Evolutionary conservation across 1,140 invertebrate species (phyloP).

Genomic region (Steinernema khuongi): DNA sequence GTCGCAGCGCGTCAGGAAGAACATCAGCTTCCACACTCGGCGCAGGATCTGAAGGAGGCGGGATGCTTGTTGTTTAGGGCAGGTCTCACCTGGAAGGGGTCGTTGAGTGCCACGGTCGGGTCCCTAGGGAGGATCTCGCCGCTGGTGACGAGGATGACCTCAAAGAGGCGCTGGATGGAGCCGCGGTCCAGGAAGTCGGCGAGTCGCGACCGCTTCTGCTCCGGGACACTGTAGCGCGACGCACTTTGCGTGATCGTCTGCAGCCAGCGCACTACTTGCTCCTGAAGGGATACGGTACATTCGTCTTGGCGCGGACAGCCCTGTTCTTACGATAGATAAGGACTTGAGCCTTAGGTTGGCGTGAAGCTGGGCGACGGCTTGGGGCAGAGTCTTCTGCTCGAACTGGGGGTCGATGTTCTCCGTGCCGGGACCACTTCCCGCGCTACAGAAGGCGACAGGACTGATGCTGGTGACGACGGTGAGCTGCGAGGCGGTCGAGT

Average conservation of each 20-base stretch:
- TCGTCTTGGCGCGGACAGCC: too few species aligned
- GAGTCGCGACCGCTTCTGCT: not conserved
- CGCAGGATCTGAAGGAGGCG: not conserved
- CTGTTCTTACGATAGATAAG: too few species aligned
- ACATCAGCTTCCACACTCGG: not conserved
- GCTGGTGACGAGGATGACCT: not conserved
- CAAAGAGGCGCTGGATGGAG: not conserved
- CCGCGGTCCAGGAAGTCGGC: not conserved
- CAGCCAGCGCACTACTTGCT: not conserved
- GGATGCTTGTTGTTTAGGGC: not conserved
- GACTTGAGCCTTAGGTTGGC: not conserved
- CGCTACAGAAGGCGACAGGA: not conserved
- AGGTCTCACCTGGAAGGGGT: constrained; percentile 3
- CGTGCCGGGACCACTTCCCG: not conserved
- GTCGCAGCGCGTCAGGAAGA: not conserved
- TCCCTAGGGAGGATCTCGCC: not conserved
- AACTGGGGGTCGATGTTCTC: constrained; percentile 5
- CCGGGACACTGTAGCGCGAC: not conserved
- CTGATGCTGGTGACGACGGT: constrained; percentile 1
- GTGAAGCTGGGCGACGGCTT: not conserved
- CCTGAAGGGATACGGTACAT: not conserved
- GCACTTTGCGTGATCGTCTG: not conserved
- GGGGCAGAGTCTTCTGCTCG: not conserved
- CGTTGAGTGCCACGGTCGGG: not conserved
- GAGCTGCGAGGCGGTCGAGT: not conserved